These are phyloP conservation scores for Helicoverpa armigera DNA, from an alignment of 1,140 invertebrate genomes.

Conservation along the genomic window DNA sequence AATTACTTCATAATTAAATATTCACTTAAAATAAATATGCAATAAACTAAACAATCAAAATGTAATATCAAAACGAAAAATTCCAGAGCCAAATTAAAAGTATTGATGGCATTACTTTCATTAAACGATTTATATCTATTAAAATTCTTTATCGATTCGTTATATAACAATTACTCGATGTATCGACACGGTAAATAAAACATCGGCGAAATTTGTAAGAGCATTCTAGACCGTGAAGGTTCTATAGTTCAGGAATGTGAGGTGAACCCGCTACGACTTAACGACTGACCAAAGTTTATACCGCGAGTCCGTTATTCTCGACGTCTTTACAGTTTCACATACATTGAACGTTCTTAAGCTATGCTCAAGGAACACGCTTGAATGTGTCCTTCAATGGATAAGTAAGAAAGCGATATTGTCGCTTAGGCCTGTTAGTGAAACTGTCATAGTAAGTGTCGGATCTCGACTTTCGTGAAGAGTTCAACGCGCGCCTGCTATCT, in stretches of 20 bases:
- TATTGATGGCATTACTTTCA: not conserved
- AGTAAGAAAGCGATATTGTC: slow-evolving; percentile 19
- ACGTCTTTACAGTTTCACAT: slow-evolving; percentile 26
- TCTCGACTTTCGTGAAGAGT: slow-evolving; percentile 79
- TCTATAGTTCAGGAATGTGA: slow-evolving; percentile 60
- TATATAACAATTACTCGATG: not conserved
- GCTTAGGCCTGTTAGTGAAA: slow-evolving; percentile 8
- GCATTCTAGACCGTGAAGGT: slow-evolving; percentile 48
- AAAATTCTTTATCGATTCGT: not conserved
- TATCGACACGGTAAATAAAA: not conserved
- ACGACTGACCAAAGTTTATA: slow-evolving; percentile 50
- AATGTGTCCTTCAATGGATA: slow-evolving; percentile 45
- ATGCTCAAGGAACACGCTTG: not conserved
- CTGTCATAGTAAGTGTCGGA: slow-evolving; percentile 23
- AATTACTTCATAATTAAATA: no score
- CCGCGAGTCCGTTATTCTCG: slow-evolving; percentile 40
- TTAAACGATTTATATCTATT: not conserved
- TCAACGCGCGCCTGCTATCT: slow-evolving; percentile 75
- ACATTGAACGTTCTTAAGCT: slow-evolving; percentile 42
- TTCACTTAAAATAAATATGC: no score
- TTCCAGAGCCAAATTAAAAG: not conserved
- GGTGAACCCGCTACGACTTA: slow-evolving; percentile 51
- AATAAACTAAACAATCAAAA: not conserved
- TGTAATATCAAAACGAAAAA: not conserved
- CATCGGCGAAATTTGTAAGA: slow-evolving; percentile 46